Base-by-base conservation (phyloP, 2,113 vertebrate genomes). In the Actinemys pallida region DNA sequence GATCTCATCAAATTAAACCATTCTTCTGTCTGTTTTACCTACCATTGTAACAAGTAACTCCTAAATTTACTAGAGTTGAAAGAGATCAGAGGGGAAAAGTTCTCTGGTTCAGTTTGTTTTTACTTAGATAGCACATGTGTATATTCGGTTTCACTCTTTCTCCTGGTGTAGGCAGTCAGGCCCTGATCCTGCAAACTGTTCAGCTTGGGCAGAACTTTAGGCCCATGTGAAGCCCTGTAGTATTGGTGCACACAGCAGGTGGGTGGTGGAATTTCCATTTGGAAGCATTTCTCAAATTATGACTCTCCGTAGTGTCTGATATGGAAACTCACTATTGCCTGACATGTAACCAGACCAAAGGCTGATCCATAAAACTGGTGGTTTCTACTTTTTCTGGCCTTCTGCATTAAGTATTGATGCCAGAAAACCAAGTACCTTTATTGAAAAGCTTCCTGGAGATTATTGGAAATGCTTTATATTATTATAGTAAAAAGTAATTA, bases 131-230 rank as follows among this genome's bases (percentile, higher is more conserved):
- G 45, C 9, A 3, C 81, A 45, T 59, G 42, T n/a, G 75, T 62
- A 72, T 39, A 93, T 29, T 59, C 54, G 35, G 35, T 84, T 78
- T 47, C 75, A 45, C 20, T 65, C 22, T 47, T 78, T 96, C 53
- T 81, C 6, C 16, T 56, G 87, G 19, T 79, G 16, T 5, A 29
- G 10, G 54, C 4, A 29, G 1, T 35, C 0, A 16, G 35, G 45
- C 78, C 12, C 25, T 49, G 49, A 54, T 14, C 13, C 7, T 39
- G 59, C 31, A 19, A 87, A 13, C 13, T 2, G 20, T 29, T n/a
- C 8, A 7, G 8, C 14, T 8, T 31, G 14, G 14, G 14, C 7
- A 35, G 62, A 62, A 14, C 6, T 31, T 31, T 14, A 59, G 25
- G 27, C 56, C 56, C 56, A 6, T 11, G 57, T 12, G 57, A 29